Evolutionary conservation across 2,888 invertebrate species (phyloP).

Genomic region (Mesorhabditis sp.): DNA sequence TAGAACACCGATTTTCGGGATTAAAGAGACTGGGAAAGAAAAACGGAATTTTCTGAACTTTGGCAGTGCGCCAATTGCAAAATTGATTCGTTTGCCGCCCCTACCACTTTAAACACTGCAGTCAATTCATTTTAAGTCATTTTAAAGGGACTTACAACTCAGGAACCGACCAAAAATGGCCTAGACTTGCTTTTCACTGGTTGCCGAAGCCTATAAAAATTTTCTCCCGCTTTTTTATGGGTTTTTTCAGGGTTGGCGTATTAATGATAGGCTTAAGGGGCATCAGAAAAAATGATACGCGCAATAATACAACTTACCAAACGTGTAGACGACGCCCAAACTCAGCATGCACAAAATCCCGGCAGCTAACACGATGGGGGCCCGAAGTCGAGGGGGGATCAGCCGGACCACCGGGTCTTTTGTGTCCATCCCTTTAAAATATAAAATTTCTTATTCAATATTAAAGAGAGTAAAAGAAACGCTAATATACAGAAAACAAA

Average conservation of each 20-base stretch:
- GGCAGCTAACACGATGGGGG: slow-evolving; percentile 41
- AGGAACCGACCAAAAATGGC: background rate
- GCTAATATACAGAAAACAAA: no score
- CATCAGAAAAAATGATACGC: background rate
- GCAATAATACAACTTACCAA: slow-evolving; percentile 33
- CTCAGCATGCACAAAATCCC: slow-evolving; percentile 48
- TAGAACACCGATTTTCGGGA: no score
- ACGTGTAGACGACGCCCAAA: slow-evolving; percentile 53
- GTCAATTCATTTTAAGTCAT: background rate
- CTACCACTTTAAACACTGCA: background rate
- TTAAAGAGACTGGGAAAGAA: no score
- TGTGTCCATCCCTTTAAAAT: slow-evolving; percentile 42
- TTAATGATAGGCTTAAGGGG: background rate
- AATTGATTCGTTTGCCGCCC: no score
- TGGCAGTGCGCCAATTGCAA: no score
- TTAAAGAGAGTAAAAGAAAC: no score
- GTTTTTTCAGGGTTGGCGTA: no score
- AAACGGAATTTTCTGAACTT: no score
- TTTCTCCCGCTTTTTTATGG: no score
- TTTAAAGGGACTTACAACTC: background rate
- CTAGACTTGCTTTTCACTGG: no score
- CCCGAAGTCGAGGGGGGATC: slow-evolving; percentile 32
- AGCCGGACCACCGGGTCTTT: slow-evolving; percentile 37
- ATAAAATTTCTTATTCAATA: no score
- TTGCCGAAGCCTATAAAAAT: no score